These are phyloP conservation scores for Leucopsar rothschildi DNA, from an alignment of 2,113 vertebrate species.

Conservation along the genomic window DNA sequence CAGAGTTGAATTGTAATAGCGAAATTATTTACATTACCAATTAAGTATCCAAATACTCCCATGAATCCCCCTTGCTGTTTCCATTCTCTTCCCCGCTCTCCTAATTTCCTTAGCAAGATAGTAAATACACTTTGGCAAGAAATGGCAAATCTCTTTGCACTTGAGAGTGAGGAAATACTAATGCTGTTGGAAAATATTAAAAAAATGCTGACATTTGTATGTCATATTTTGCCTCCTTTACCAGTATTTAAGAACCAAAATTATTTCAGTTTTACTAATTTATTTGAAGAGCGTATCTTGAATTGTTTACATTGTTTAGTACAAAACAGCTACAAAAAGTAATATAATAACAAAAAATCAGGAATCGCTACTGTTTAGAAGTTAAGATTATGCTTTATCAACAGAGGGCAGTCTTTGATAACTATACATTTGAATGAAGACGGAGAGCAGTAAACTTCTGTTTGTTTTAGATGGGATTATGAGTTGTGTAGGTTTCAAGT, in stretches of 20 bases:
- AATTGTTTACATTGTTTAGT: not conserved
- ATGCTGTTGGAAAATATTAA: not conserved
- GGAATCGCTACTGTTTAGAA: accelerated
- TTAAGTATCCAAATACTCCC: not conserved
- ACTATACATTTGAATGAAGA: not conserved
- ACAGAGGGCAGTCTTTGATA: conserved; percentile 58
- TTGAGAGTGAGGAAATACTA: not conserved
- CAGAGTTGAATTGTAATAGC: not conserved
- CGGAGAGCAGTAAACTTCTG: not conserved
- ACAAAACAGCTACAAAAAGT: not conserved
- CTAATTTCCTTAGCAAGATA: not conserved
- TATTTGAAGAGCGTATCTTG: not conserved
- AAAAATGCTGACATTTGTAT: accelerated
- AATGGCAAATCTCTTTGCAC: not conserved
- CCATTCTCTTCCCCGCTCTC: not conserved
- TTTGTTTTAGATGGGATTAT: not conserved
- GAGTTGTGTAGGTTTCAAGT: not conserved
- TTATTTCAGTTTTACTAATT: not conserved
- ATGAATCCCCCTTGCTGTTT: not conserved
- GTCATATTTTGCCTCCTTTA: not conserved
- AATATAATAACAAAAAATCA: not conserved
- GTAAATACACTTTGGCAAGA: not conserved
- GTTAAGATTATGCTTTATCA: not conserved
- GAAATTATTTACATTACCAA: not conserved
- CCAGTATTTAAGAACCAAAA: not conserved